These are phyloP conservation scores for Thecophora atra DNA, from an alignment of 2,888 invertebrate genomes.

Conservation along the genomic window DNA sequence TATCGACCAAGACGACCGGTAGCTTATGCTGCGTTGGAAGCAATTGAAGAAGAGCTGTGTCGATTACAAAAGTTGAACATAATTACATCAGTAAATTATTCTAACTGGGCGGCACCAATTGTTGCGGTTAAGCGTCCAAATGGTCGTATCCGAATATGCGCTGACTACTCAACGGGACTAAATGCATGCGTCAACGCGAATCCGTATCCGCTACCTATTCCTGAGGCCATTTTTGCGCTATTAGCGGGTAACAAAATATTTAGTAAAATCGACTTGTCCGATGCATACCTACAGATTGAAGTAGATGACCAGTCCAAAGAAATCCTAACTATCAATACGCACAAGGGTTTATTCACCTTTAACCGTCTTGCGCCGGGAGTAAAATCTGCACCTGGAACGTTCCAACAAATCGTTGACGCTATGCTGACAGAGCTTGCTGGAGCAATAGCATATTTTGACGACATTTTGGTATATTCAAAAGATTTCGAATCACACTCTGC, in stretches of 20 bases:
- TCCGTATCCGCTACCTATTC: conserved; percentile 40
- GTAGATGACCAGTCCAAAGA: conserved; percentile 39
- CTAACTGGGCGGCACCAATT: conserved; percentile 45
- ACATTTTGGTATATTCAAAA: conserved; percentile 2
- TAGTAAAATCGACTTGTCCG: conserved; percentile 39
- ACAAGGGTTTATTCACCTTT: conserved; percentile 38
- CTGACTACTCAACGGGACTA: conserved; percentile 44
- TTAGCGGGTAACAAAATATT: conserved; percentile 26
- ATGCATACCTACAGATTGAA: conserved; percentile 44
- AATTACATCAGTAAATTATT: conserved; percentile 41
- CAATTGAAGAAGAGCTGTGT: conserved; percentile 38
- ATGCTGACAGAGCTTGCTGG: neutral
- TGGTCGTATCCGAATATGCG: conserved; percentile 43
- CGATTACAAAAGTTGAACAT: conserved; percentile 38
- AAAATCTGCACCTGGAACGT: conserved; percentile 24
- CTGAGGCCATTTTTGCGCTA: conserved; percentile 39
- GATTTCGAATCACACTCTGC: neutral
- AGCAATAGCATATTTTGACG: conserved; percentile 9
- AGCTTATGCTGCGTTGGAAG: conserved; percentile 40
- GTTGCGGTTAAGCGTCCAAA: conserved; percentile 40
- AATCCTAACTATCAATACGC: conserved; percentile 40
- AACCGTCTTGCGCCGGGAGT: conserved; percentile 38
- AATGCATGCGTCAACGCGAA: conserved; percentile 39
- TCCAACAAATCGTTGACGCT: conserved; percentile 8
- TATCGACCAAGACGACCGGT: conserved; percentile 42